Conservation (phyloP, 2,797 vertebrate species). For the Oreochromis grahami region DNA sequence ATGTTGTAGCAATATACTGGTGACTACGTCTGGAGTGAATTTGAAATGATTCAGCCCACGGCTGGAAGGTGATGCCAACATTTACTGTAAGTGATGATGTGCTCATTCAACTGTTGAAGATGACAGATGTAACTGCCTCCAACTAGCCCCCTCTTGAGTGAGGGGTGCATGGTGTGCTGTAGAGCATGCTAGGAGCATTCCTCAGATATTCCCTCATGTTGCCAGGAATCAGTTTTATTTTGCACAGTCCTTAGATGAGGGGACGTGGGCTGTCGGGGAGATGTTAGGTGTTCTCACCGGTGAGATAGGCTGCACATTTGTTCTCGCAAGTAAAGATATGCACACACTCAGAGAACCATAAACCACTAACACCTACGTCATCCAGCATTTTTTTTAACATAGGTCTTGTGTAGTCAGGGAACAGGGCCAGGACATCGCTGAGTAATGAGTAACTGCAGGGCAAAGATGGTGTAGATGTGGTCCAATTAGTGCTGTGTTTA, state of each 20-base stretch:
- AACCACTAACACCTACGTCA: constrained; percentile 55
- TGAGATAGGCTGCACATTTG: constrained; percentile 21
- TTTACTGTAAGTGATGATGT: constrained; percentile 11
- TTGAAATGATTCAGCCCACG: background rate
- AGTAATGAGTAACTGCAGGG: constrained; percentile 59
- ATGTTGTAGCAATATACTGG: background rate
- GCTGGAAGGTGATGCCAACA: background rate
- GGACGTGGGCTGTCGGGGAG: background rate
- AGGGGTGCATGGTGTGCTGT: background rate
- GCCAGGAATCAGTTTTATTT: constrained; percentile 30
- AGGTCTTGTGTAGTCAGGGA: constrained; percentile 20
- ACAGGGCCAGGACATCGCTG: constrained; percentile 53
- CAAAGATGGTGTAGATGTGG: constrained; percentile 58
- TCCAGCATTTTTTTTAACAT: background rate
- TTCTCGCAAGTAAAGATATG: constrained; percentile 5
- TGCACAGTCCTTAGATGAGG: background rate
- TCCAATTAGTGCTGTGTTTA: constrained; percentile 66
- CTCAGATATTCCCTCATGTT: constrained; percentile 48
- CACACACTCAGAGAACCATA: constrained; percentile 11
- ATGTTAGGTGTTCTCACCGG: background rate
- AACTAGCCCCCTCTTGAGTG: background rate
- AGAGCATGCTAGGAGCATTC: constrained; percentile 38
- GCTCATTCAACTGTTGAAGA: background rate
- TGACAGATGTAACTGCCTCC: constrained; percentile 1
- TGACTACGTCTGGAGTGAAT: background rate